These are phyloP conservation scores for Onychostruthus taczanowskii DNA, from an alignment of 2,113 vertebrate genomes.

Conservation along the genomic window DNA sequence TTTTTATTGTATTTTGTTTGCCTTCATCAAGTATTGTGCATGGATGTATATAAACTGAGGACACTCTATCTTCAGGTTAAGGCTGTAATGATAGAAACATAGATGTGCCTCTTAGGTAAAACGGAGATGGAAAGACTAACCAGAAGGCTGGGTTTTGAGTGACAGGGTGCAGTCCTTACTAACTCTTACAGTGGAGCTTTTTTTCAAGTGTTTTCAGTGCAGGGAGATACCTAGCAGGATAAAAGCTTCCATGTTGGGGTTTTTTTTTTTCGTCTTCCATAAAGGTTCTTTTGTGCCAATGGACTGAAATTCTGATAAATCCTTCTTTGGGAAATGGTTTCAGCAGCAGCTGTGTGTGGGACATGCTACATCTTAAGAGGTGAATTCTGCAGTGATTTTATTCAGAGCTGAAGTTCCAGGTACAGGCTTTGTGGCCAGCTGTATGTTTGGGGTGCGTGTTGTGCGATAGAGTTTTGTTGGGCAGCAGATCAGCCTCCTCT, in stretches of 20 bases:
- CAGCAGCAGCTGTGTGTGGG: not conserved
- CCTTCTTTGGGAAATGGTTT: not conserved
- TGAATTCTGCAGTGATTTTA: not conserved
- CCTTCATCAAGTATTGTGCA: not conserved
- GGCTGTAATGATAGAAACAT: not conserved
- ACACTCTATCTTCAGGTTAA: not conserved
- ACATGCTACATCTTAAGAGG: not conserved
- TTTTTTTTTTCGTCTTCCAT: not conserved
- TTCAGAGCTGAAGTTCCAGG: not conserved
- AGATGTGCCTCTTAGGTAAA: fast-evolving
- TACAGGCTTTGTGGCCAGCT: not conserved
- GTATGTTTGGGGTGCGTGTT: not conserved
- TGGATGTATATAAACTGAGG: not conserved
- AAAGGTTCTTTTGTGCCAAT: not conserved
- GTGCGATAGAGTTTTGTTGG: fast-evolving
- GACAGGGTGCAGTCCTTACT: not conserved
- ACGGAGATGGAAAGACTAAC: not conserved
- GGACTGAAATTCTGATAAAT: not conserved
- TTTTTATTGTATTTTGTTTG: not conserved
- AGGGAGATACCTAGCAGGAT: not conserved
- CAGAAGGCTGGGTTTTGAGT: not conserved
- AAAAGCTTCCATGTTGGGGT: fast-evolving
- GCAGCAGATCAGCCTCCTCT: not conserved
- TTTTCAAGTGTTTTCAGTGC: not conserved
- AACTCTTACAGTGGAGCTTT: no score